A percentile compares a stretch with the other conserved stretches of the same genome.
These are phyloP conservation scores for Thymelicus acteon DNA, from an alignment of 2,888 invertebrate genomes.

Conservation along the genomic window DNA sequence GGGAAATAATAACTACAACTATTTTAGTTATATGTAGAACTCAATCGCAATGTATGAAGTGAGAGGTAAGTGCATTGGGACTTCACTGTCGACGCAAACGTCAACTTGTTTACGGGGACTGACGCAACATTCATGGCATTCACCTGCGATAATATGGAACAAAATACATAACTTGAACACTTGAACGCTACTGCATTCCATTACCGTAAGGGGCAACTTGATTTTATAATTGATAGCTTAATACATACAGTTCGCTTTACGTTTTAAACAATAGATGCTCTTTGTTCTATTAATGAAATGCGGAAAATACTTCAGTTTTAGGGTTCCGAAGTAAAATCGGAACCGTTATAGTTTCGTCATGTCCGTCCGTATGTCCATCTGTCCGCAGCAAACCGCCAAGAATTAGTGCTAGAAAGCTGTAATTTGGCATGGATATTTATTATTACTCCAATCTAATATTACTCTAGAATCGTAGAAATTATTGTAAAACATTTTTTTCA, in stretches of 20 bases:
- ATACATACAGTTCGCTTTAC: not conserved
- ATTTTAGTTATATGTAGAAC: not conserved
- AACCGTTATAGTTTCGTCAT: too few relatives aligned
- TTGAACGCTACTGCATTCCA: conserved; percentile 64
- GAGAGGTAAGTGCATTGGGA: conserved; percentile 53
- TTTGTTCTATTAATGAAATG: conserved; percentile 41
- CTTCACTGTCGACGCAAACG: conserved; percentile 39
- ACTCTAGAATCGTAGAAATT: too few relatives aligned
- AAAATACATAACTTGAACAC: conserved; percentile 60
- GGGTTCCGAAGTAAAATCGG: not conserved
- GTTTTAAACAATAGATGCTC: conserved; percentile 36
- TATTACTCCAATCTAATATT: too few relatives aligned
- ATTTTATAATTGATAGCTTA: conserved; percentile 46
- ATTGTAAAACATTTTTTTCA: too few relatives aligned
- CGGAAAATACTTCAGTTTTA: conserved; percentile 18
- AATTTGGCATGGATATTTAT: too few relatives aligned
- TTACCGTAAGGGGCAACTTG: conserved; percentile 57
- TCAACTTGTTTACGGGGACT: conserved; percentile 60
- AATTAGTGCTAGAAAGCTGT: too few relatives aligned
- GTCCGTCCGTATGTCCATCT: too few relatives aligned
- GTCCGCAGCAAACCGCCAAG: too few relatives aligned
- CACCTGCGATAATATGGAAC: conserved; percentile 64
- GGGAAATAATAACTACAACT: too few relatives aligned
- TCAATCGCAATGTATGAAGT: conserved; percentile 52
- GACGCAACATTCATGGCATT: conserved; percentile 70